Evolutionary conservation across 2,888 invertebrate genomes (phyloP), one percentile per base, ranked within the genome.

Genomic region (Pheosia tremula): DNA sequence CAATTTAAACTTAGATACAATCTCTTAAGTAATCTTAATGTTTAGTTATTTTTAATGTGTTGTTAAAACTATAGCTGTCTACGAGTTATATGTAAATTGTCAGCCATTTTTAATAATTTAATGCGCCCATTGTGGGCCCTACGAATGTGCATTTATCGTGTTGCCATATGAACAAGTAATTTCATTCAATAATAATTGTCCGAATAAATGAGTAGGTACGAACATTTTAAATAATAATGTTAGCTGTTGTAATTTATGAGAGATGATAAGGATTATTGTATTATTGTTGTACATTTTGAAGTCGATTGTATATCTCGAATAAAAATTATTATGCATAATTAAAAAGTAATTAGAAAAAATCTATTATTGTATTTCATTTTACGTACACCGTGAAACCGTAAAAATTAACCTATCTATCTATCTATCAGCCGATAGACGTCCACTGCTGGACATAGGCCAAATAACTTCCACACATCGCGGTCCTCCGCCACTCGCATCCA

Each of bases 261-360:
- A 59, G 66, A 72, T 59, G 65, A 69, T 72, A 70, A 70, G 71
- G 64, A 67, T 61, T 63, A 68, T 68, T 82, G 82, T 74, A 70
- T 69, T 67, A 68, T 71, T 74, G 71, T 80, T 84, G 79, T 82
- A 80, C 77, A 83, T 73, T 76, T 13, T 45, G 10, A 69, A 76
- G 71, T 82, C 82, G 80, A 83, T 76, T 78, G 78, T 83, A 72
- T 71, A 69, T 69, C 67, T 78, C 57, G 60, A 75, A 68, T 77
- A 78, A 80, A 77, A 80, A 71, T 79, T 81, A 80, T 83, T 81
- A 84, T 83, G 76, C 81, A 76, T 85, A 86, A 87, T 83, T 83
- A 86, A 87, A 56, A 88, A 81, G 24, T 67, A 68, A 79, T 82
- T 83, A 24, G 81, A 85, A 85, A 81, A 68, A 68, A 54, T 70